Conservation (phyloP, 2,888 invertebrate genomes). For the Lasioglossum figueresi region DNA sequence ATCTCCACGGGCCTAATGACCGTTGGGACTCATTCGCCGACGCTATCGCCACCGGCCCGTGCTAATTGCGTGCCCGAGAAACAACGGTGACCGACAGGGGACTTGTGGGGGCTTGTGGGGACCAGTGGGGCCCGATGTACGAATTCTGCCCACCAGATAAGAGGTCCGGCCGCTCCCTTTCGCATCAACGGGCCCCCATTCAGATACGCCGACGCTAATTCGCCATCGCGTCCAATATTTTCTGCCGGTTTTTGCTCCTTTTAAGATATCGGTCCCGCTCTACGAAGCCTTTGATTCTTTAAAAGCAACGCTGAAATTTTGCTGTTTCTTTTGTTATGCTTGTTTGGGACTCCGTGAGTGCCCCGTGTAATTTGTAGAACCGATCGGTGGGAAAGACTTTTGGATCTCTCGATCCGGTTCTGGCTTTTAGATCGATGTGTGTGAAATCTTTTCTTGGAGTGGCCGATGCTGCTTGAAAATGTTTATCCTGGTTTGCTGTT, state of each 20-base stretch:
- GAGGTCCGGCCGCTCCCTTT: background rate
- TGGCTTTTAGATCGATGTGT: background rate
- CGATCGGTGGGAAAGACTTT: background rate
- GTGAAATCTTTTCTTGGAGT: background rate
- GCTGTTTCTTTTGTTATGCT: background rate
- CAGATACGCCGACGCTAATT: slow-evolving; percentile 35
- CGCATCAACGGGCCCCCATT: background rate
- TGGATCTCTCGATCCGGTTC: background rate
- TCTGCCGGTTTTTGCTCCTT: slow-evolving; percentile 16
- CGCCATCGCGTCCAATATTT: slow-evolving; percentile 11
- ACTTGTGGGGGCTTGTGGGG: background rate
- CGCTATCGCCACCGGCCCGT: slow-evolving; percentile 65
- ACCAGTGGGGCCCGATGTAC: slow-evolving; percentile 16
- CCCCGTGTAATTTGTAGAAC: background rate
- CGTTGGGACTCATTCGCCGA: slow-evolving; percentile 56
- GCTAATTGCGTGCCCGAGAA: slow-evolving; percentile 68
- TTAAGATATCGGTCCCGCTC: background rate
- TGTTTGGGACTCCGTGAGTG: background rate
- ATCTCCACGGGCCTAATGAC: slow-evolving; percentile 39
- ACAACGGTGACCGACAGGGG: slow-evolving; percentile 8
- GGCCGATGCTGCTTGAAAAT: background rate
- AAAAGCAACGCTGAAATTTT: background rate
- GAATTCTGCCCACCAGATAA: slow-evolving; percentile 37
- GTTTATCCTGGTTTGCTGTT: background rate
- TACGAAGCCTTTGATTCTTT: background rate